phyloP scores from a whole-genome alignment of 2,888 invertebrate species.

The Suillia variegata region DNA sequence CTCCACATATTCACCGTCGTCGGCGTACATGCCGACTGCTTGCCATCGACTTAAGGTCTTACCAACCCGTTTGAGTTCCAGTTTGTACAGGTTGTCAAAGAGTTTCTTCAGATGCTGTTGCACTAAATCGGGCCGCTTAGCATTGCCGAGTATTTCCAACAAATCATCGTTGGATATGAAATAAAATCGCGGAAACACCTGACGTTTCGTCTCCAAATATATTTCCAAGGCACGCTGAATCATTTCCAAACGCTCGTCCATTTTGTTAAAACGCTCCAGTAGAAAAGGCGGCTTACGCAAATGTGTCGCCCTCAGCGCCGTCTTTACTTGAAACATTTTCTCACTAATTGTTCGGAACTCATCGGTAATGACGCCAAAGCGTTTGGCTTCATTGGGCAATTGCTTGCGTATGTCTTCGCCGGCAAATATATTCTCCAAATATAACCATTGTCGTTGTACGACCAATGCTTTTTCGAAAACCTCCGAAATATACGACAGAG shows the following conservation, averaged over 20 bases:
- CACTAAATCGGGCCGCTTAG: slow-evolving; percentile 80
- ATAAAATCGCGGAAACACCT: slow-evolving; percentile 83
- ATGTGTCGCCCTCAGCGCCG: slow-evolving; percentile 69
- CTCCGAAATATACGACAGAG: slow-evolving; percentile 80
- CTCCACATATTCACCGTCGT: slow-evolving; percentile 82
- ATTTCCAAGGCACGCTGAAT: slow-evolving; percentile 84
- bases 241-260: slow-evolving; percentile 77
- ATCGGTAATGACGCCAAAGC: slow-evolving; percentile 75
- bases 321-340: slow-evolving; percentile 56
- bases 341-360: slow-evolving; percentile 74
- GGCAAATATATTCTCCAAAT: slow-evolving; percentile 85
- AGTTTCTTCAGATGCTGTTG: slow-evolving; percentile 87
- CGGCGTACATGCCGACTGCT: slow-evolving; percentile 77
- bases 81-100: slow-evolving; percentile 81
- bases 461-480: slow-evolving; percentile 78
- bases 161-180: slow-evolving; percentile 80
- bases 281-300: slow-evolving; percentile 68
- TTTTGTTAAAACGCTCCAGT: slow-evolving; percentile 70
- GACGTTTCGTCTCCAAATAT: slow-evolving; percentile 88
- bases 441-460: slow-evolving; percentile 85
- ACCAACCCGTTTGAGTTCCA: slow-evolving; percentile 68
- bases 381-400: slow-evolving; percentile 75
- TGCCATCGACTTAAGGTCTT: slow-evolving; percentile 59
- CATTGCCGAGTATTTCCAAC: slow-evolving; percentile 81
- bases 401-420: slow-evolving; percentile 88